Percentiles rank a stretch among this genome's conserved stretches.
Evolutionary conservation across 2,113 vertebrate species (phyloP).

Genomic region (Gymnorhina tibicen): DNA sequence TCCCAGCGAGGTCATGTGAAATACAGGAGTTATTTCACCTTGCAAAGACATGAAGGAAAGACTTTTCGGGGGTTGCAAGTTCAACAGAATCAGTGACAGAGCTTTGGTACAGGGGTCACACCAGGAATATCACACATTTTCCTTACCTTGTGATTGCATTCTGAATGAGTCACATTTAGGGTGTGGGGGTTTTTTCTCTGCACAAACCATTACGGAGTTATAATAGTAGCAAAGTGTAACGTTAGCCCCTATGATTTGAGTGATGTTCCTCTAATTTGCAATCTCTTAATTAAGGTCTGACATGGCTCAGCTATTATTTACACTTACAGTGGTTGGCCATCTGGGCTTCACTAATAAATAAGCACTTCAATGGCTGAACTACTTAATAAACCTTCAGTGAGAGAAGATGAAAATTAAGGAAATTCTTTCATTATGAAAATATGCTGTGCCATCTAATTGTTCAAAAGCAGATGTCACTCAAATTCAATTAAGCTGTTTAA

Average conservation of each 20-base stretch:
- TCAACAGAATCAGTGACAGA: not conserved
- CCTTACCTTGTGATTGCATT: not conserved
- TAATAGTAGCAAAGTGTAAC: not conserved
- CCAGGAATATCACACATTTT: not conserved
- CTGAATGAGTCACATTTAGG: not conserved
- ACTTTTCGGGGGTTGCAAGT: not conserved
- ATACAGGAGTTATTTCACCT: not conserved
- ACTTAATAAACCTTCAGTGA: constrained; percentile 44
- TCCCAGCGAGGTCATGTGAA: not conserved
- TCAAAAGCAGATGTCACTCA: constrained; percentile 52
- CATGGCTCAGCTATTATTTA: constrained; percentile 36
- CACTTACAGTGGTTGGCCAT: not conserved
- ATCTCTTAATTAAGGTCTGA: constrained; percentile 45
- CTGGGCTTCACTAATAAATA: constrained; percentile 49
- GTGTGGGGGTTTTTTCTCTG: not conserved
- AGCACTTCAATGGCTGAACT: constrained; percentile 8
- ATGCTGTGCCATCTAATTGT: constrained; percentile 3
- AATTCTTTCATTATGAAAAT: constrained; percentile 47
- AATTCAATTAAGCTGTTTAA: constrained; percentile 50
- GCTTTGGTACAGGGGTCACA: not conserved
- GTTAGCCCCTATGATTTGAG: not conserved
- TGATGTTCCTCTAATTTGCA: constrained; percentile 11
- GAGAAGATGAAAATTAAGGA: constrained; percentile 24
- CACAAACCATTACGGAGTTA: not conserved
- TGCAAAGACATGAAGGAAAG: not conserved